Evolutionary conservation across 2,113 vertebrate species (phyloP), one percentile per base, ranked within the genome.

Genomic region (Cephalopterus ornatus): DNA sequence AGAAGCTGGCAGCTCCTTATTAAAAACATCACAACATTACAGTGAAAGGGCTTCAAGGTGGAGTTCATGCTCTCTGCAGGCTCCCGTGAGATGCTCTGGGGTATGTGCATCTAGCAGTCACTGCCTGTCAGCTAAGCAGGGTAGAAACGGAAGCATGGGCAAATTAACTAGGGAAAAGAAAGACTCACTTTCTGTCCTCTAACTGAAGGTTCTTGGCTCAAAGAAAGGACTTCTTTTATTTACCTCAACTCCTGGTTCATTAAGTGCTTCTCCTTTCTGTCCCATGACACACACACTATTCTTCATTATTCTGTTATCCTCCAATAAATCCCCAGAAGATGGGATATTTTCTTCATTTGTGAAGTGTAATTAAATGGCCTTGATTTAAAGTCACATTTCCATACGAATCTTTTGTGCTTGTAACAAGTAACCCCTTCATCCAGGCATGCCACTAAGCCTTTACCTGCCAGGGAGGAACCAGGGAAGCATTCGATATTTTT

Each of bases 21-120:
- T 49, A 90, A 71, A 96, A 92, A 66, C 77, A 89, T 68, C 59
- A 92, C 63, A 89, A 49, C 50, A 39, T 65, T 50, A 37, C 44
- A 76, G 32, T 18, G 32, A 2, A 4, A 91, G 68, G 30, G 22
- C 32, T 89, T 55, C 0, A 2, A 46, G 87, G 14, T 62, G 53
- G 28, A 87, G 74, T 39, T 78, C 71, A 8, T 2, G 5, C 5
- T 79, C 28, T 68, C 82, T 74, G 33, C 24, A 73, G 35, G 42
- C 37, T 88, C 49, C 73, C 2, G 0, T 49, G 37, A 53, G n/a
- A 62, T 70, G 33, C 21, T 93, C 39, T 53, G 58, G 66, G 70
- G 66, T 76, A 73, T 1, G 1, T 82, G 49, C 47, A 68, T 46
- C 85, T 91, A 61, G 30, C 66, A 61, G 47, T 79, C 71, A 56